phyloP scores from a whole-genome alignment of 2,113 vertebrate genomes.

The Apaloderma vittatum region DNA sequence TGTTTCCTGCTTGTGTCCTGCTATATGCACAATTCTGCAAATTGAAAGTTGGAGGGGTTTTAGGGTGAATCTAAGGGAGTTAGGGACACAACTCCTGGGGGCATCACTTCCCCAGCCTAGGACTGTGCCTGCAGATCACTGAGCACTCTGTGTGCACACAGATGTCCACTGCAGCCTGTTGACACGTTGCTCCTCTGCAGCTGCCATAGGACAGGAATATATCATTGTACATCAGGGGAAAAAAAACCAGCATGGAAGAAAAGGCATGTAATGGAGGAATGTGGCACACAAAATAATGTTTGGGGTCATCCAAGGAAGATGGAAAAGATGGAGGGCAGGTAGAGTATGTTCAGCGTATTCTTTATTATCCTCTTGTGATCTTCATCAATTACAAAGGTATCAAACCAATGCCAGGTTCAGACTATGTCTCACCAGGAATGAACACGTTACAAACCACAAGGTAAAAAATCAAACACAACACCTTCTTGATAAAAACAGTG shows the following conservation, averaged over 20 bases:
- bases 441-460: neutral
- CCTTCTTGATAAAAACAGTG: neutral
- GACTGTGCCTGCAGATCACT: neutral
- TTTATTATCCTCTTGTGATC: neutral
- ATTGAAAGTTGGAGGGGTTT: neutral
- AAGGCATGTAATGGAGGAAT: neutral
- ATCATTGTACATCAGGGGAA: neutral
- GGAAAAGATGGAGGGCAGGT: neutral
- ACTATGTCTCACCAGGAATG: neutral
- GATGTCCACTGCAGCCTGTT: neutral
- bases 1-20: neutral
- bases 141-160: rapidly evolving
- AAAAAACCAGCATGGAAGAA: neutral
- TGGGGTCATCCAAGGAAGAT: neutral
- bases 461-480: conserved; percentile 25
- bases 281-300: neutral
- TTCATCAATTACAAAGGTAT: neutral
- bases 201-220: neutral
- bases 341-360: neutral
- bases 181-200: neutral
- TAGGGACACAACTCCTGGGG: neutral
- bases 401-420: neutral
- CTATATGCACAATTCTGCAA: neutral
- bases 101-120: neutral
- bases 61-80: neutral